These are phyloP conservation scores for Entosphenus tridentatus DNA, from an alignment of 2,113 vertebrate species.

Conservation along the genomic window DNA sequence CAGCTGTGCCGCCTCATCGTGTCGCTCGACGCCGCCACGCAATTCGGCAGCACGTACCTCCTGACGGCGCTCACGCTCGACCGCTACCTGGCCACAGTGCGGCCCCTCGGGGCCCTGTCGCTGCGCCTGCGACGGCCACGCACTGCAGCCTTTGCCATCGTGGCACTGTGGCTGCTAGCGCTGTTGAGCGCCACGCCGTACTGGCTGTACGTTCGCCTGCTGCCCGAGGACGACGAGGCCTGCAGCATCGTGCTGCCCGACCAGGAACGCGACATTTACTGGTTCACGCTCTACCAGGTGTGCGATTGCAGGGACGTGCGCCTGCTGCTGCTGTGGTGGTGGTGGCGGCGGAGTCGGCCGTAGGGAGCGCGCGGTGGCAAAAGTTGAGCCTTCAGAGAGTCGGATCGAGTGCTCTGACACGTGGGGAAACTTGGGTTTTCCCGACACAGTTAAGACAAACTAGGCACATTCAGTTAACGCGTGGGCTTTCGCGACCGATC, in stretches of 20 bases:
- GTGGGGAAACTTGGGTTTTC: too few relatives aligned
- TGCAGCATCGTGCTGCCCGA: conserved; percentile 46
- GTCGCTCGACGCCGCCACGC: conserved; percentile 43
- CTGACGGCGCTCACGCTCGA: conserved; percentile 48
- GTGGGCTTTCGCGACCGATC: too few relatives aligned
- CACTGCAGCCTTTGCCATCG: conserved; percentile 25
- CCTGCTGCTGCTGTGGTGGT: too few relatives aligned
- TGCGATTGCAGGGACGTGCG: too few relatives aligned
- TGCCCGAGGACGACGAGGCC: conserved; percentile 34
- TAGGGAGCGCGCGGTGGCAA: too few relatives aligned
- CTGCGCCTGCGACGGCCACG: conserved; percentile 24
- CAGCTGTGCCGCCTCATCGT: conserved; percentile 43
- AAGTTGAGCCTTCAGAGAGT: too few relatives aligned
- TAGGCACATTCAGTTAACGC: too few relatives aligned
- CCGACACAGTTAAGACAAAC: too few relatives aligned
- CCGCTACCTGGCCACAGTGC: conserved; percentile 45
- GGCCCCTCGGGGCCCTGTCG: conserved; percentile 40
- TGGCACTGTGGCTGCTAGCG: conserved; percentile 32
- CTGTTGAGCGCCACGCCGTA: conserved; percentile 41
- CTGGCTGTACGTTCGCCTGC: conserved; percentile 45
- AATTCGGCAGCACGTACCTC: conserved; percentile 56
- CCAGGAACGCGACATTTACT: conserved; percentile 32
- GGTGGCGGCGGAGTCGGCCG: too few relatives aligned
- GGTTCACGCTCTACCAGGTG: conserved; percentile 49
- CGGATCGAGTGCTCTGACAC: too few relatives aligned